Base-by-base conservation (phyloP, 2,888 invertebrate genomes). In the Chaetogeoica ovagalla region DNA sequence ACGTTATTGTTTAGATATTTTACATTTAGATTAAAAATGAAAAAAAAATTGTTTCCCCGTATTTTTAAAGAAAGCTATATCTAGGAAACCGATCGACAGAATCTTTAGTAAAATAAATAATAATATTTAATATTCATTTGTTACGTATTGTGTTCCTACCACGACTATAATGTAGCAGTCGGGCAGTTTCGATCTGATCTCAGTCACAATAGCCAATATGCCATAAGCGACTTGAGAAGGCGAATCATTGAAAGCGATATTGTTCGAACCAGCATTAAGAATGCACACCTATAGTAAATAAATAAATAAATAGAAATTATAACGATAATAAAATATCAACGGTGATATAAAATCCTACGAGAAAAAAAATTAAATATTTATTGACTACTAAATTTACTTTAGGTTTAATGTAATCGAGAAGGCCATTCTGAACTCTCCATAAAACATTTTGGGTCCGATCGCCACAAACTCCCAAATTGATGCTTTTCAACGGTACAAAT, bases 371-470 rank as follows among this genome's bases (percentile, higher is more conserved):
- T 19, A 70, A 39, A 13, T 70, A 55, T 13, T 15, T 23, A 48
- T 13, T 48, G n/a, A 19, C 19, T 4, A 48, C 52, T 48, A 30
- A 52, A 21, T 21, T 86, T 86, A 94, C 94, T 89, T 95, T 96
- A 13, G 96, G 95, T 86, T 92, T 91, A 83, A 96, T 91, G 88
- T 92, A 90, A 86, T 96, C 95, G 84, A 97, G 87, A 87, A 95
- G 95, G 73, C 96, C 96, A 88, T 97, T 94, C 85, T 91, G 89
- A 66, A 96, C 90, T 84, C 97, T 89, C 96, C 96, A 97, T 62
- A 97, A 88, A n/a, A 96, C 91, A 89, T 97, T 91, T 86, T 96
- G 93, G 59, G 94, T 94, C 86, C 91, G 90, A 87, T 97, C 96
- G 83, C 91, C 93, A 84, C 94, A 92, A 85, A 96, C 94, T 84